Evolutionary conservation across 1,140 invertebrate species (phyloP), one percentile per base, ranked within the genome.

Genomic region (Macrobrachium rosenbergii): DNA sequence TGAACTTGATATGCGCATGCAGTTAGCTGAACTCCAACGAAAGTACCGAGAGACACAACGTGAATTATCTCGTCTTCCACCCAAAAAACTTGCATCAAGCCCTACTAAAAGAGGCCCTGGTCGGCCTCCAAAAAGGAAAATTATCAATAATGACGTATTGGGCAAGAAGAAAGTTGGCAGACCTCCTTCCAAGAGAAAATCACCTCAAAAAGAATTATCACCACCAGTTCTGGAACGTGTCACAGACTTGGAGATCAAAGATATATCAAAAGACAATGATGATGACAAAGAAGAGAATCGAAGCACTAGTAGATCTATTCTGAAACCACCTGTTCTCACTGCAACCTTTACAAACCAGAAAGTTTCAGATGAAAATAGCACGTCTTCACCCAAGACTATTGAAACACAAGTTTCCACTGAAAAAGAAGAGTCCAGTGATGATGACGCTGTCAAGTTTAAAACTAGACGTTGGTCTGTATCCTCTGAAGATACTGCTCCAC

Each of bases 401-500:
- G 79, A 81, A 81, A 81, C 79, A 67, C 79, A 81, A 21, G 28
- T 90, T 78, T 79, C 79, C 14, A 88, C 88, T 64, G 81, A 83
- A 28, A 83, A 88, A 62, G 67, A 88, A 64, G 80, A 89, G 23
- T 75, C 83, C 21, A 75, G 82, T 75, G 86, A 90, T 67, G 72
- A 88, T 17, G 77, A 88, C n/a, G 87, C 62, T 79, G 78, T 72
- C 17, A 83, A 83, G 63, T 75, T 63, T 28, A 87, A 78, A 64
- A 89, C 75, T 60, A 83, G 79, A 58, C 75, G 87, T 58, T 82
- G 82, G 76, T 91, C 91, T 73, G 91, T 91, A 77, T 90, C 90
- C 43, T 91, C 91, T 84, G 91, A 91, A 17, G 91, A 91, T 76
- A 90, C 91, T 73, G 90, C 91, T 19, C 82, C 92, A 92, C 90